phyloP scores from a whole-genome alignment of 1,140 invertebrate genomes.

The Sycophaga agraensis region DNA sequence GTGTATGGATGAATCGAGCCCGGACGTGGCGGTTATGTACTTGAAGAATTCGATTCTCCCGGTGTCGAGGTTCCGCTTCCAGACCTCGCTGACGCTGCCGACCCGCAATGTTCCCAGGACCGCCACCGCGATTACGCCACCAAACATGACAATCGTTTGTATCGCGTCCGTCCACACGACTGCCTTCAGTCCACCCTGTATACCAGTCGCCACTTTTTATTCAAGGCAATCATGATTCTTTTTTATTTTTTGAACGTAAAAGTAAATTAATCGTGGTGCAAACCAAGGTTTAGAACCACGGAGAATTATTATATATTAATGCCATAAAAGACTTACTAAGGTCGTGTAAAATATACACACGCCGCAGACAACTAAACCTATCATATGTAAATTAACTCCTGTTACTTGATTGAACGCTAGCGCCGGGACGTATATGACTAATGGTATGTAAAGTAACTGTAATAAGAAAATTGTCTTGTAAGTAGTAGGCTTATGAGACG shows the following conservation, averaged over 20 bases:
- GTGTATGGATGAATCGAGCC: too few relatives aligned
- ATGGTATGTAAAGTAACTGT: slow-evolving; percentile 77
- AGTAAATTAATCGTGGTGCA: too few relatives aligned
- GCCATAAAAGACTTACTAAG: slow-evolving; percentile 62
- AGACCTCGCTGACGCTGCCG: slow-evolving; percentile 68
- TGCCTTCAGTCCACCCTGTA: slow-evolving; percentile 82
- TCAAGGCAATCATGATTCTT: too few relatives aligned
- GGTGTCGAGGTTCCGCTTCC: slow-evolving; percentile 59
- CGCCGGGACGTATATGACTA: slow-evolving; percentile 88
- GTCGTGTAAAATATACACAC: slow-evolving; percentile 84
- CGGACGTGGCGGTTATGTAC: too few relatives aligned
- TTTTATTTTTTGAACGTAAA: too few relatives aligned
- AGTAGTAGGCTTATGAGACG: too few relatives aligned
- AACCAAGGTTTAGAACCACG: too few relatives aligned
- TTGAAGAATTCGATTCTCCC: slow-evolving; percentile 65
- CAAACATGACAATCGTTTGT: slow-evolving; percentile 77
- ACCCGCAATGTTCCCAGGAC: slow-evolving; percentile 67
- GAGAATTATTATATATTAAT: too few relatives aligned
- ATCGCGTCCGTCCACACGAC: slow-evolving; percentile 87
- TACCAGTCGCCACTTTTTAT: too few relatives aligned
- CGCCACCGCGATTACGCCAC: slow-evolving; percentile 68
- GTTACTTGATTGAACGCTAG: slow-evolving; percentile 87
- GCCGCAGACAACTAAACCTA: slow-evolving; percentile 70
- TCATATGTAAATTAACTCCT: slow-evolving; percentile 69
- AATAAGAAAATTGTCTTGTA: slow-evolving; percentile 21